Evolutionary conservation across 1,140 invertebrate species (phyloP).

Genomic region (Ylistrum balloti): DNA sequence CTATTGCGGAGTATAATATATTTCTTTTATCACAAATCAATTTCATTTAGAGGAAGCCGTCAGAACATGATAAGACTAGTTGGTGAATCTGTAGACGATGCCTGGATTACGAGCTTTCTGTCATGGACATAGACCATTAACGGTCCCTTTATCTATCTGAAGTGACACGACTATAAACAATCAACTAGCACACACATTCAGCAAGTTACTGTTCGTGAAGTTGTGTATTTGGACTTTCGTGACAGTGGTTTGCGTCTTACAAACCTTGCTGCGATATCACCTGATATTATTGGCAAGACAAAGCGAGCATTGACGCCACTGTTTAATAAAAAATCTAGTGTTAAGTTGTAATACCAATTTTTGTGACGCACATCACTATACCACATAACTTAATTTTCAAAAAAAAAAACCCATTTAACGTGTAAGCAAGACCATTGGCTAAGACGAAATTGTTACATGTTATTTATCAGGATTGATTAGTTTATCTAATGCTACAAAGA

Average conservation of each 20-base stretch:
- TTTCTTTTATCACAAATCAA: conserved; percentile 17
- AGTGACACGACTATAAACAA: neutral
- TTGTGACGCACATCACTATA: neutral
- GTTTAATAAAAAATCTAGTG: neutral
- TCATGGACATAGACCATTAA: neutral
- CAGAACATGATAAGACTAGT: conserved; percentile 17
- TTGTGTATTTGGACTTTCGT: neutral
- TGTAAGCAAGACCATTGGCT: neutral
- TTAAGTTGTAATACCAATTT: neutral
- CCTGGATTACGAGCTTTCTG: conserved; percentile 31
- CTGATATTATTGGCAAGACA: neutral
- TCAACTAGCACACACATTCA: neutral
- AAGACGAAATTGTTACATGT: neutral
- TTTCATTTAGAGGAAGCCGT: neutral
- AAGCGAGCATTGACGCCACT: neutral
- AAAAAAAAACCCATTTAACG: neutral
- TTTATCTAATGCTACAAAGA: conserved; percentile 40
- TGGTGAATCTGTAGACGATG: neutral
- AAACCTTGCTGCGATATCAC: neutral
- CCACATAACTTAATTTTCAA: neutral
- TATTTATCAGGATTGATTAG: conserved; percentile 19
- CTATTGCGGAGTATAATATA: neutral
- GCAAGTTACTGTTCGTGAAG: neutral
- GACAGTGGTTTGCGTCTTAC: neutral
- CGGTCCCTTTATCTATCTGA: neutral